Conservation (phyloP, 2,888 invertebrate species). For the Folsomia manolachei region DNA sequence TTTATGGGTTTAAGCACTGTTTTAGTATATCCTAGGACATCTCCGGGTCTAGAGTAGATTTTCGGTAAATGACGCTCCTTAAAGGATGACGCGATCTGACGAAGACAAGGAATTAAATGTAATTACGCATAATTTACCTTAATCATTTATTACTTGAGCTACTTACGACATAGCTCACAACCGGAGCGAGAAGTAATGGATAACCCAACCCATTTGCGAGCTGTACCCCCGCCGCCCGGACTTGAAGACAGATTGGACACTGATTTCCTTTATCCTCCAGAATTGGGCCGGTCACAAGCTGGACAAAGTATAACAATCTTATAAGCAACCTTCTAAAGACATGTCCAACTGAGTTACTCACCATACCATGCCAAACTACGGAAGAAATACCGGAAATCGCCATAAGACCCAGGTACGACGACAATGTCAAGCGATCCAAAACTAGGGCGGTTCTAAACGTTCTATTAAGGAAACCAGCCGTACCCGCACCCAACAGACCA, state of each 20-base stretch:
- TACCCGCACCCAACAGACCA: constrained; percentile 58
- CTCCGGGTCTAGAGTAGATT: constrained; percentile 26
- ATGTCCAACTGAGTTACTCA: too few relatives aligned
- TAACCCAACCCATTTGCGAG: constrained; percentile 59
- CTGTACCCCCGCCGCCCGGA: constrained; percentile 62
- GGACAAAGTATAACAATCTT: constrained; percentile 2
- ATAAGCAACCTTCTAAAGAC: too few relatives aligned
- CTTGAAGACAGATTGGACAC: constrained; percentile 67
- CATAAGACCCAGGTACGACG: constrained; percentile 58
- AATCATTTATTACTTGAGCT: neutral
- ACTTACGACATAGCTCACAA: constrained; percentile 63
- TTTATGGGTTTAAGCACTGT: constrained; percentile 27
- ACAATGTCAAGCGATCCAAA: constrained; percentile 62
- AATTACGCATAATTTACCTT: neutral
- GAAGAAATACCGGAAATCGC: constrained; percentile 65
- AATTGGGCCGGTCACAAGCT: neutral
- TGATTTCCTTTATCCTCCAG: constrained; percentile 52
- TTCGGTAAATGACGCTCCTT: constrained; percentile 33
- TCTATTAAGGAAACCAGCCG: constrained; percentile 63
- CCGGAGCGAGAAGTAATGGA: constrained; percentile 63
- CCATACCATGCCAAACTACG: constrained; percentile 61
- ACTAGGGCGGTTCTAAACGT: constrained; percentile 64
- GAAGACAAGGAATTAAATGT: constrained; percentile 14
- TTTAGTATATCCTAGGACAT: constrained; percentile 22
- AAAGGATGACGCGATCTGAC: constrained; percentile 24